These are phyloP conservation scores for Sakesphorus luctuosus DNA, from an alignment of 2,113 vertebrate species.

Conservation along the genomic window DNA sequence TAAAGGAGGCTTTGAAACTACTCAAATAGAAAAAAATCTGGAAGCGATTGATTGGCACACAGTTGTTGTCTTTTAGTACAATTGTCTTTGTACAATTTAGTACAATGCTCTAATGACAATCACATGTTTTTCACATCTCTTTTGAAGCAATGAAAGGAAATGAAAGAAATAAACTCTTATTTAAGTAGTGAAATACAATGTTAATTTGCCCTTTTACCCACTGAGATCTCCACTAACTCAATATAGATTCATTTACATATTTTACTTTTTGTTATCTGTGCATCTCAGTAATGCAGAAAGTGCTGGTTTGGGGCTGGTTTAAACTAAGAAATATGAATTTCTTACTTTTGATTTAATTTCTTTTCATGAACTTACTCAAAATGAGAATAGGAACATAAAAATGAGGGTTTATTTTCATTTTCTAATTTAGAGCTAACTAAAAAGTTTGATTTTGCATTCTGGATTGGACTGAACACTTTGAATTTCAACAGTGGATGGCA, in stretches of 20 bases:
- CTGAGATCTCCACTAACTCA: background rate
- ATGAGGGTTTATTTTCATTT: background rate
- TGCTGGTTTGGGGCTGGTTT: background rate
- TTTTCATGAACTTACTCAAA: background rate
- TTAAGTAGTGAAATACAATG: background rate
- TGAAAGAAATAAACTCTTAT: background rate
- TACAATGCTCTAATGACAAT: background rate
- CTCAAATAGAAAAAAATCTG: background rate
- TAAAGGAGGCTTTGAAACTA: background rate
- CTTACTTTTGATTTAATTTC: background rate
- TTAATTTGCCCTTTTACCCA: background rate
- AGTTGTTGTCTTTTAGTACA: background rate
- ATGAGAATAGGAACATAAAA: background rate
- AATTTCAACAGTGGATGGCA: conserved; percentile 88
- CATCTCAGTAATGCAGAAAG: background rate
- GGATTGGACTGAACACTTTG: conserved; percentile 90
- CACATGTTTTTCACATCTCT: background rate
- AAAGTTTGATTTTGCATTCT: conserved; percentile 73
- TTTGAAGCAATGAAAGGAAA: background rate
- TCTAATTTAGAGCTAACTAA: conserved; percentile 74
- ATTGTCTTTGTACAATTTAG: background rate
- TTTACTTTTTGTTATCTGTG: background rate
- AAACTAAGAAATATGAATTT: background rate
- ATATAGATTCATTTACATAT: background rate
- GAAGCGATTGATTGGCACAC: background rate